Base-by-base conservation (phyloP, 2,113 vertebrate genomes). In the Stigmatopora nigra region DNA sequence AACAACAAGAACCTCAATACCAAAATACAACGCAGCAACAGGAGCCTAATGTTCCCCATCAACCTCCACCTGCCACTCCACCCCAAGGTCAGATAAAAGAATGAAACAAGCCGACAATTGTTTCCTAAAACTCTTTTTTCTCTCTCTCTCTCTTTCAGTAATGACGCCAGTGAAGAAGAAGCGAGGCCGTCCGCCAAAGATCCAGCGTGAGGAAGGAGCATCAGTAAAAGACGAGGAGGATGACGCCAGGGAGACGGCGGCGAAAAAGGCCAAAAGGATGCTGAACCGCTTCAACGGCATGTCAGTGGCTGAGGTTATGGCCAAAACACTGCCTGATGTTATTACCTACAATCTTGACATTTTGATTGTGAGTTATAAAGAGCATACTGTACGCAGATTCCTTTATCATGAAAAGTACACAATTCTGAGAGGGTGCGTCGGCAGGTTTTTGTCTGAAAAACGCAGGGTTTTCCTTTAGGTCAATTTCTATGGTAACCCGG, bases 231-330 rank as follows among this genome's bases (percentile, higher is more conserved):
- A 93, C 55, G 93, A 95, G 71, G 91, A 92, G 31, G 92, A 94
- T 4, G 81, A 85, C 12, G 25, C 17, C 10, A 48, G 17, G 62
- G 52, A 45, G 0, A 93, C 93, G 52, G 80, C 88, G 0, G 92
- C 93, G 61, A 98, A 95, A 87, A 92, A 92, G 71, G 92, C 95
- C 49, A 99, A 97, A 85, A 91, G 96, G 65, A 92, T 92, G 78
- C 91, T 99, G 14, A 93, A 99, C 79, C 93, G 97, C 75, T 99
- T 99, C 78, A 97, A 96, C 44, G 97, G 96, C 45, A 90, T 98
- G 73, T 91, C 95, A 6, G 94, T 94, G 87, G 95, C 92, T 4
- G 97, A 99, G 62, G 93, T 99, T 58, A 89, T 99, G 87, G 89
- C 93, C 73, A 95, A 91, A 89, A 99, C 97, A 12, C 89, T 99